Conservation (phyloP, 2,888 invertebrate genomes). For the Agrotis segetum region DNA sequence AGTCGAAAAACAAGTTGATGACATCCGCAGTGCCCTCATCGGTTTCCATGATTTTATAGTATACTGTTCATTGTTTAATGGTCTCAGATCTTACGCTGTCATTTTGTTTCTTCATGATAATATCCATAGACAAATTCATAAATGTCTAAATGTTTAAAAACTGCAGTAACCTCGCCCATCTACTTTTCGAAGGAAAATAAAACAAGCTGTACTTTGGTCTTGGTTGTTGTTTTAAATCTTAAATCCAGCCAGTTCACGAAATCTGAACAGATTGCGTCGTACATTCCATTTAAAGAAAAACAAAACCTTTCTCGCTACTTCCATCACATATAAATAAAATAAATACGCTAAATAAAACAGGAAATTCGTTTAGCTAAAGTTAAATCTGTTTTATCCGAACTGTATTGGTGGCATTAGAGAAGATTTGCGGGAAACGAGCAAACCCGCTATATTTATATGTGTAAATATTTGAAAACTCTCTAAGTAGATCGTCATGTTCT, state of each 20-base stretch:
- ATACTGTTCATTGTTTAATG: too few relatives aligned
- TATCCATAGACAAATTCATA: not conserved
- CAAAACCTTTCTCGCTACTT: conserved; percentile 2
- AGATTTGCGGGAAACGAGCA: conserved; percentile 58
- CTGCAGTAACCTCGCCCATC: too few relatives aligned
- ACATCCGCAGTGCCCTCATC: too few relatives aligned
- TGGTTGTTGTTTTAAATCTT: not conserved
- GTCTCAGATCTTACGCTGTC: not conserved
- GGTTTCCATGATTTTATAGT: too few relatives aligned
- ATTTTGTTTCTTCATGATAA: not conserved
- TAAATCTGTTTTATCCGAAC: conserved; percentile 66
- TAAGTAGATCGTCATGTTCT: not conserved
- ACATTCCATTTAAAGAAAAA: not conserved
- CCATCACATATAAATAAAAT: conserved; percentile 32
- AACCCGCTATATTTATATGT: conserved; percentile 20
- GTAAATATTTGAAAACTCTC: conserved; percentile 10
- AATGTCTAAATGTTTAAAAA: not conserved
- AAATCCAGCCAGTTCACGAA: not conserved
- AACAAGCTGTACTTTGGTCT: not conserved
- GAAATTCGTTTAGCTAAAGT: conserved; percentile 65
- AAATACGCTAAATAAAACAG: conserved; percentile 60
- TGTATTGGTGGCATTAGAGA: conserved; percentile 63
- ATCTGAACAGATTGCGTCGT: conserved; percentile 12
- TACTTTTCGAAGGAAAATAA: not conserved
- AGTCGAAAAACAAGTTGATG: too few relatives aligned